Percentiles rank a stretch among this genome's conserved stretches.
These are phyloP conservation scores for Tolypeutes matacus DNA, from an alignment of 2,797 vertebrate genomes.

Conservation along the genomic window DNA sequence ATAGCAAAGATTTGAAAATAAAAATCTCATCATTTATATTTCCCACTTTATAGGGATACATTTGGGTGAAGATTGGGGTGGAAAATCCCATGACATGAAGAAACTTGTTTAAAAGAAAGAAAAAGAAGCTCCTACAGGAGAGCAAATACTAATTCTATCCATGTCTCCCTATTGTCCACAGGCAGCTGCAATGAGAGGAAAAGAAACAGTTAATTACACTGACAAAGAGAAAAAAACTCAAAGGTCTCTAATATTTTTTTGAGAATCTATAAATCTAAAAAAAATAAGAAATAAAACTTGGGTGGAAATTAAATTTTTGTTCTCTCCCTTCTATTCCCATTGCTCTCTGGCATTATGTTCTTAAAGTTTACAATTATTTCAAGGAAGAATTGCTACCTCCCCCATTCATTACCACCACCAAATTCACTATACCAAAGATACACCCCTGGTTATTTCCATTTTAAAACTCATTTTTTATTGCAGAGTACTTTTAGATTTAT, in stretches of 20 bases:
- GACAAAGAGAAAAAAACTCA: background rate
- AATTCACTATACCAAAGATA: background rate
- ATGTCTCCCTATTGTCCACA: background rate
- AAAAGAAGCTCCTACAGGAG: background rate
- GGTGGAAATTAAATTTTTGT: background rate
- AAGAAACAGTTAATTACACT: background rate
- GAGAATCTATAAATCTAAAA: background rate
- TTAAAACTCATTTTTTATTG: background rate
- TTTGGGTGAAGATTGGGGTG: background rate
- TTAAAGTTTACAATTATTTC: background rate
- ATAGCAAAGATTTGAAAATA: conserved; percentile 3
- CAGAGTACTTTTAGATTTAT: background rate
- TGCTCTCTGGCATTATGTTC: background rate
- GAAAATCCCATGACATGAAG: background rate
- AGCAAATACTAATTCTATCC: background rate
- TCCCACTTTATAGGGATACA: background rate
- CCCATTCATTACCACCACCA: background rate
- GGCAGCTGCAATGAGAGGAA: background rate
- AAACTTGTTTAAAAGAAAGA: background rate
- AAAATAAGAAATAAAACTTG: background rate
- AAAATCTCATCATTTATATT: conserved; percentile 8
- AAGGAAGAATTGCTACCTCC: background rate
- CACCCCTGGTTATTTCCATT: background rate
- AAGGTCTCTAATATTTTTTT: background rate
- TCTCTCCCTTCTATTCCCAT: background rate